Conservation (phyloP, 2,113 vertebrate species). For the Ginglymostoma cirratum region DNA sequence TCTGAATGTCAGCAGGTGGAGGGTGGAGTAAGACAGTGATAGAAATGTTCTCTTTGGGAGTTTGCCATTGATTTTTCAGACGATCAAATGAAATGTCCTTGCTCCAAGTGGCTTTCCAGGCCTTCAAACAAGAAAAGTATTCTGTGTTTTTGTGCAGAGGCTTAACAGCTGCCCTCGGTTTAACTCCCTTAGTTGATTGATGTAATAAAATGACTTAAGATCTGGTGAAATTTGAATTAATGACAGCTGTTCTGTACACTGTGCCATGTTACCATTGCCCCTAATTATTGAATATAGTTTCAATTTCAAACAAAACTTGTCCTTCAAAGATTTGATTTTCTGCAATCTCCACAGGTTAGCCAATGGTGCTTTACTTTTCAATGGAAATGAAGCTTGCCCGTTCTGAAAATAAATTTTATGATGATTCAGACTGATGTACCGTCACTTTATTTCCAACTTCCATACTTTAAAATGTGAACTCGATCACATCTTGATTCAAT, state of each 20-base stretch:
- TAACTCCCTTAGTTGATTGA: slow-evolving; percentile 19
- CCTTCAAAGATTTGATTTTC: background rate
- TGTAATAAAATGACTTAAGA: slow-evolving; percentile 17
- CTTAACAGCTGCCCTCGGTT: background rate
- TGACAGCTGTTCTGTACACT: slow-evolving; percentile 15
- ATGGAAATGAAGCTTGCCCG: background rate
- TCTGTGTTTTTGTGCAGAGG: background rate
- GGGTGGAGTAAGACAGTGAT: background rate
- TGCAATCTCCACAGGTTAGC: background rate
- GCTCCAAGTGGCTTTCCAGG: slow-evolving; percentile 23
- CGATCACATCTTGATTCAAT: background rate
- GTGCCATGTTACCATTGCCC: background rate
- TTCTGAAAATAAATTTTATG: background rate
- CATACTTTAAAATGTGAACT: background rate
- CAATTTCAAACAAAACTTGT: background rate
- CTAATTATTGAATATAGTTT: slow-evolving; percentile 1
- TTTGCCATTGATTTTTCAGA: background rate
- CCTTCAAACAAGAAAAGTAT: background rate
- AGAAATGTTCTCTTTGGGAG: slow-evolving; percentile 11
- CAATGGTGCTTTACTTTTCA: background rate
- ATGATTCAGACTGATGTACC: background rate
- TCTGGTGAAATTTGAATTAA: slow-evolving; percentile 24
- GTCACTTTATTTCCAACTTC: background rate
- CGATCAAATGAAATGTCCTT: background rate
- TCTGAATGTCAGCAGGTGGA: slow-evolving; percentile 7